These are phyloP conservation scores for Elephantulus edwardii DNA, from an alignment of 2,113 vertebrate genomes.

Conservation along the genomic window DNA sequence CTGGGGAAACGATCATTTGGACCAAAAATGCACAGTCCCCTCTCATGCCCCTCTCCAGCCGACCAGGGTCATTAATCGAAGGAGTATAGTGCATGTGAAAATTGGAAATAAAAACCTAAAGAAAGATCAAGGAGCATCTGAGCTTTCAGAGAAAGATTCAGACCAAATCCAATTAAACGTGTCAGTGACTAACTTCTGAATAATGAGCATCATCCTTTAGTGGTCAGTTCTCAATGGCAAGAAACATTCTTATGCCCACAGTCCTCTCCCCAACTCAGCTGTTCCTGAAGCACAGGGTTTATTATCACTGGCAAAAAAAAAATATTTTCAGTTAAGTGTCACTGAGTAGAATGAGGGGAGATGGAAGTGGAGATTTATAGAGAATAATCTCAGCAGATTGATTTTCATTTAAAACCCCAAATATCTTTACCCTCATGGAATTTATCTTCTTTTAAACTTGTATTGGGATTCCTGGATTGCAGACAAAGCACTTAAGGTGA, in stretches of 20 bases:
- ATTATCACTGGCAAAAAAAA: background rate
- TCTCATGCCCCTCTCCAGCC: background rate
- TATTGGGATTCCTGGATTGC: background rate
- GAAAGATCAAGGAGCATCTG: background rate
- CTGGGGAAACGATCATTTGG: background rate
- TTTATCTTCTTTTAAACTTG: slow-evolving; percentile 25
- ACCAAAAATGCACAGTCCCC: background rate
- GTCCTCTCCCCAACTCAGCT: background rate
- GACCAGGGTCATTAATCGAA: background rate
- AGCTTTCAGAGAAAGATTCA: slow-evolving; percentile 17
- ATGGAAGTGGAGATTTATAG: slow-evolving; percentile 25
- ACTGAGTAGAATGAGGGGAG: background rate
- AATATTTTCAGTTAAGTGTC: background rate
- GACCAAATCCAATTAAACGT: background rate
- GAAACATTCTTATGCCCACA: background rate
- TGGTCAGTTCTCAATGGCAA: no score
- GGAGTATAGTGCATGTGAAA: background rate
- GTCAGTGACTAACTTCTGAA: background rate
- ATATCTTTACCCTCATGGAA: background rate
- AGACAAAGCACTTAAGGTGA: background rate
- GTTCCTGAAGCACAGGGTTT: background rate
- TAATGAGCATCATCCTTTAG: background rate
- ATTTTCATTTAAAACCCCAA: slow-evolving; percentile 43
- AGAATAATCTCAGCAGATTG: slow-evolving; percentile 30
- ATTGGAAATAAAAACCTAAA: slow-evolving; percentile 30